Percentiles rank a stretch among this genome's conserved stretches.
Conservation (phyloP, 1,140 invertebrate genomes). For the Sarcophaga peregrina region DNA sequence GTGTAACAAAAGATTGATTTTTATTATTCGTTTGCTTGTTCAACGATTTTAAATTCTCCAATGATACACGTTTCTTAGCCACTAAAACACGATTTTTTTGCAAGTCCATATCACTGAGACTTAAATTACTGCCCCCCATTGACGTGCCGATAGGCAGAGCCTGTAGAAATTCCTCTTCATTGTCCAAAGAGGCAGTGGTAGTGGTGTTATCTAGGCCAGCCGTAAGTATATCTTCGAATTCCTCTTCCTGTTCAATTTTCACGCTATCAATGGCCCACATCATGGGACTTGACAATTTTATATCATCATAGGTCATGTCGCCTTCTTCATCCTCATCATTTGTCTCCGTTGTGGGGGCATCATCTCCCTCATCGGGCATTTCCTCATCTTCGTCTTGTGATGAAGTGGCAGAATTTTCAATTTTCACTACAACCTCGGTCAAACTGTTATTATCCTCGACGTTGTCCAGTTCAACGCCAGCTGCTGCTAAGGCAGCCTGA, state of each 20-base stretch:
- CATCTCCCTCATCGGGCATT: constrained; percentile 52
- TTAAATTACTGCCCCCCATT: neutral
- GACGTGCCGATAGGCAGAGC: neutral
- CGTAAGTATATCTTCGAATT: constrained; percentile 59
- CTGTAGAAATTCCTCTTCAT: constrained; percentile 53
- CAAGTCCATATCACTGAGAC: neutral
- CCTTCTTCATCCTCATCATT: constrained; percentile 42
- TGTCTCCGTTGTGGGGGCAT: constrained; percentile 51
- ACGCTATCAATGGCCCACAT: constrained; percentile 64
- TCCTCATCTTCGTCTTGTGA: constrained; percentile 57
- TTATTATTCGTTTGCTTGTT: neutral
- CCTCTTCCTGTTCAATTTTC: constrained; percentile 61
- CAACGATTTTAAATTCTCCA: neutral
- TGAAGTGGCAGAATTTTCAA: constrained; percentile 58
- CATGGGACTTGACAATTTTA: constrained; percentile 62
- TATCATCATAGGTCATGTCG: constrained; percentile 47
- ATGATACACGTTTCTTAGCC: constrained; percentile 22
- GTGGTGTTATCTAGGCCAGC: constrained; percentile 56
- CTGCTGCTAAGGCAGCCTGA: constrained; percentile 59
- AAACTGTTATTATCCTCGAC: constrained; percentile 62
- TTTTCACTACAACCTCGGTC: constrained; percentile 64
- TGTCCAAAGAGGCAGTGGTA: constrained; percentile 50
- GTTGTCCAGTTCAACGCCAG: constrained; percentile 60
- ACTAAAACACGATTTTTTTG: constrained; percentile 33
- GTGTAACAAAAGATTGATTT: constrained; percentile 2